phyloP scores from a whole-genome alignment of 2,888 invertebrate species.

The Ophion obscuratus region DNA sequence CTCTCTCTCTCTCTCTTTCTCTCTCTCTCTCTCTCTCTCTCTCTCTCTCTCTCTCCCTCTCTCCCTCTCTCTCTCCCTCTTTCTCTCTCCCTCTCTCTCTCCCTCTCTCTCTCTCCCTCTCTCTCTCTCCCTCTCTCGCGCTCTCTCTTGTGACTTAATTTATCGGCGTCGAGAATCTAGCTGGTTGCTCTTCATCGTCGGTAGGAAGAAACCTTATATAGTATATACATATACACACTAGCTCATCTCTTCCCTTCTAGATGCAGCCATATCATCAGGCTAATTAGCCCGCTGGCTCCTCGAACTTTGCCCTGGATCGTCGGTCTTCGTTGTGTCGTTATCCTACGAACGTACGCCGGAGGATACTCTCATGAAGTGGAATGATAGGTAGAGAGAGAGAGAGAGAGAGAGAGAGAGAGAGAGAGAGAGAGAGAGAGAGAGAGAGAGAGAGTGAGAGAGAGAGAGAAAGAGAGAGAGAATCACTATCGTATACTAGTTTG shows the following conservation, averaged over 20 bases:
- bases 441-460: not conserved
- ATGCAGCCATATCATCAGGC: slow-evolving; percentile 55
- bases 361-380: slow-evolving; percentile 7
- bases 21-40: not conserved
- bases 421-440: not conserved
- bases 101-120: not conserved
- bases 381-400: not conserved
- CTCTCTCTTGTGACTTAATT: slow-evolving; percentile 32
- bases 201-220: slow-evolving; percentile 64
- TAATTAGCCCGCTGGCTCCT: slow-evolving; percentile 70
- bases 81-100: not conserved
- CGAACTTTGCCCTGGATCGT: slow-evolving; percentile 65
- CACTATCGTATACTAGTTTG: not conserved
- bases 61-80: not conserved
- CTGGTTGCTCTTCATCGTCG: slow-evolving; percentile 11
- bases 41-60: not conserved
- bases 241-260: slow-evolving; percentile 31
- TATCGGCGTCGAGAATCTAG: slow-evolving; percentile 37
- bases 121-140: not conserved
- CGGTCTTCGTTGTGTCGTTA: slow-evolving; percentile 27
- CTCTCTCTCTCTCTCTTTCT: not conserved
- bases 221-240: slow-evolving; percentile 22
- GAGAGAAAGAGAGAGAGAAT: not conserved
- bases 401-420: not conserved
- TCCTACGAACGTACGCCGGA: slow-evolving; percentile 1